phyloP scores from a whole-genome alignment of 2,113 vertebrate species.

The Lepus europaeus region DNA sequence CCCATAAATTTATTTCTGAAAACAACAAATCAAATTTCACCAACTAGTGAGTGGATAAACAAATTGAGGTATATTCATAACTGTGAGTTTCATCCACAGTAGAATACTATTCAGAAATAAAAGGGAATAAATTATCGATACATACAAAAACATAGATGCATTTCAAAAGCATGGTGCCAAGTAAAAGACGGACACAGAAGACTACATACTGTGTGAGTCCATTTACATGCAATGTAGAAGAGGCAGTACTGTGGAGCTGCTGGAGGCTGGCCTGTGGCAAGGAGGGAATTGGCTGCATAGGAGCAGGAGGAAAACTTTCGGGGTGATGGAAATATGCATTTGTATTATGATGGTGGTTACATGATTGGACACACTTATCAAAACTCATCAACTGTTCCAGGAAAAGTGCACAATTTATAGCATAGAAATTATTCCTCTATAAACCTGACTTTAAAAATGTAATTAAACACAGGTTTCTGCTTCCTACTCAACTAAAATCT shows the following conservation, averaged over 20 bases:
- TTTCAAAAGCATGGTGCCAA: conserved; percentile 33
- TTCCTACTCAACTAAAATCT: conserved; percentile 35
- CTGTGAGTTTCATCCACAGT: not conserved
- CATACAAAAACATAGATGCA: not conserved
- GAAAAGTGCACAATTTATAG: not conserved
- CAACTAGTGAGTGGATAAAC: conserved; percentile 5
- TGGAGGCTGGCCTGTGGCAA: not conserved
- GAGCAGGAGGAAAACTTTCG: not conserved
- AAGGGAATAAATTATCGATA: not conserved
- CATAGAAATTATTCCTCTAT: not conserved
- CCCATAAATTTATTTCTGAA: conserved; percentile 10
- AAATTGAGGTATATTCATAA: not conserved
- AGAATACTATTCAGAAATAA: conserved; percentile 2
- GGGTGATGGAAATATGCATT: not conserved
- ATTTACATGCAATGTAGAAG: not conserved
- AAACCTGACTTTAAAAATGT: conserved; percentile 26
- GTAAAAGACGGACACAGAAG: conserved; percentile 14
- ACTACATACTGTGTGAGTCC: not conserved
- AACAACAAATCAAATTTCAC: conserved; percentile 8
- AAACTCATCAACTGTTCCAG: not conserved
- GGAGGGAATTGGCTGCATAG: not conserved
- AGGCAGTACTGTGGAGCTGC: not conserved
- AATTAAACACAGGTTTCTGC: not conserved
- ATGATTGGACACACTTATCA: not conserved
- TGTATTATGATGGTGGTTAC: not conserved